Evolutionary conservation across 2,888 invertebrate species (phyloP).

Genomic region (Amblyjoppa proteus): DNA sequence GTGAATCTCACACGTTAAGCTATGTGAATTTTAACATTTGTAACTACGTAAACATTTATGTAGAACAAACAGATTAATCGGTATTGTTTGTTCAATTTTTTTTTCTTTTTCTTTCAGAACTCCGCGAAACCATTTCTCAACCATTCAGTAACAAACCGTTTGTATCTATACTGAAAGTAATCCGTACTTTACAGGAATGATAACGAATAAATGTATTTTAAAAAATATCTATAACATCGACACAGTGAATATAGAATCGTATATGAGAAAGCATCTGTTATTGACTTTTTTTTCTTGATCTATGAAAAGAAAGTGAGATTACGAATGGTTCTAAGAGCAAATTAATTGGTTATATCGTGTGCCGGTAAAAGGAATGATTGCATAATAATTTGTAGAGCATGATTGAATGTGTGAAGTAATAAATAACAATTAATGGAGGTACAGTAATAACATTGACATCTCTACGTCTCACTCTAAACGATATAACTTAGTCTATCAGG

Average conservation of each 20-base stretch:
- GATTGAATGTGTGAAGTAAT: conserved; percentile 83
- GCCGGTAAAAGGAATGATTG: conserved; percentile 61
- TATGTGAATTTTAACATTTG: conserved; percentile 54
- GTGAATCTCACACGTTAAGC: conserved; percentile 22
- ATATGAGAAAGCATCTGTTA: conserved; percentile 40
- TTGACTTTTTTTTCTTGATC: conserved; percentile 47
- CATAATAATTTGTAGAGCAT: conserved; percentile 71
- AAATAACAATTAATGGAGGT: conserved; percentile 84
- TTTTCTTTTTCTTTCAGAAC: conserved; percentile 22
- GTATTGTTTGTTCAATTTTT: neutral
- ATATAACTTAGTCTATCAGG: conserved; percentile 85
- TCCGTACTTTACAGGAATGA: conserved; percentile 45
- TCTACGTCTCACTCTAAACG: conserved; percentile 83
- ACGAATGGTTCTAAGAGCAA: conserved; percentile 38
- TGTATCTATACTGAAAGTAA: conserved; percentile 26
- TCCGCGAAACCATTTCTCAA: conserved; percentile 33
- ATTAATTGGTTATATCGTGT: conserved; percentile 55
- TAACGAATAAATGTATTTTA: conserved; percentile 45
- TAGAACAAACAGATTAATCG: conserved; percentile 28
- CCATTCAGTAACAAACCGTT: conserved; percentile 51
- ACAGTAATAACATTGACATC: conserved; percentile 84
- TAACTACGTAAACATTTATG: conserved; percentile 51
- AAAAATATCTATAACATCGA: conserved; percentile 37
- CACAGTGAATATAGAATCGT: conserved; percentile 43
- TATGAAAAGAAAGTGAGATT: conserved; percentile 23